phyloP scores from a whole-genome alignment of 2,113 vertebrate species.

The Scophthalmus maximus region DNA sequence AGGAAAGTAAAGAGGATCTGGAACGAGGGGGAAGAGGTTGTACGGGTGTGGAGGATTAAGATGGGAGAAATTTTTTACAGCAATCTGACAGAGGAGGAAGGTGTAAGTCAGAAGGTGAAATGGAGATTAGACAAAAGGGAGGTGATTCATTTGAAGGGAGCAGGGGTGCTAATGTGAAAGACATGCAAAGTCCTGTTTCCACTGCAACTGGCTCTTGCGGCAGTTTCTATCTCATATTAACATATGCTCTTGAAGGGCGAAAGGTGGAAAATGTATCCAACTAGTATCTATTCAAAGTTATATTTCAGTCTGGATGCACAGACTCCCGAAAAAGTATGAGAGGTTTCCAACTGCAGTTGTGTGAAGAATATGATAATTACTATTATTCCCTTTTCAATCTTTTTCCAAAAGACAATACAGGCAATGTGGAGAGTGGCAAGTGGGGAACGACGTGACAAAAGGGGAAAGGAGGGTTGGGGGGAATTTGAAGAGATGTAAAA shows the following conservation, averaged over 20 bases:
- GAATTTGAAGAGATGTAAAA: slow-evolving; percentile 3
- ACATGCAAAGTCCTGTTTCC: neutral
- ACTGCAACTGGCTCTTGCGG: too few relatives aligned
- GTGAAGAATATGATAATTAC: too few relatives aligned
- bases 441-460: slow-evolving; percentile 1
- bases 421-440: neutral
- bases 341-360: neutral
- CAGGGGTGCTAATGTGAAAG: neutral
- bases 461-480: slow-evolving; percentile 20
- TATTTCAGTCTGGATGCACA: too few relatives aligned
- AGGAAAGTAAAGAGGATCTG: neutral
- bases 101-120: slow-evolving; percentile 6
- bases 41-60: slow-evolving; percentile 5
- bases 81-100: neutral
- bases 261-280: too few relatives aligned
- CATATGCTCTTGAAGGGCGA: too few relatives aligned
- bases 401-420: neutral
- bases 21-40: neutral
- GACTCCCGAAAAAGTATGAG: neutral
- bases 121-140: neutral
- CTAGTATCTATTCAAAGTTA: too few relatives aligned
- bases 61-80: neutral
- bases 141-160: neutral
- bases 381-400: too few relatives aligned
- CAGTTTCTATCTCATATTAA: too few relatives aligned